These are phyloP conservation scores for Yponomeuta evonymella DNA, from an alignment of 2,888 invertebrate genomes.

Conservation along the genomic window DNA sequence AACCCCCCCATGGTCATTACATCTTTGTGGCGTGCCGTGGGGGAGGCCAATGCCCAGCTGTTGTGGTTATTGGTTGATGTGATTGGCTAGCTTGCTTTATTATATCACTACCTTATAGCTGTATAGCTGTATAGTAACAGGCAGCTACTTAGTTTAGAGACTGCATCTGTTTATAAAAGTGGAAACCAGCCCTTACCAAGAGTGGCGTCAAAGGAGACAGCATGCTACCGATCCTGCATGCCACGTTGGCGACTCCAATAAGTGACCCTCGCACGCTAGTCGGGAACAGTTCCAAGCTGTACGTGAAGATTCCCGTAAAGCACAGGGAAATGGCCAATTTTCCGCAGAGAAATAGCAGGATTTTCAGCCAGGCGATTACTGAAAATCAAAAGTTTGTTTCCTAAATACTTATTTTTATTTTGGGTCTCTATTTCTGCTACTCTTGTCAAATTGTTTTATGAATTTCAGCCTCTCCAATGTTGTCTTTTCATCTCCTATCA, in stretches of 20 bases:
- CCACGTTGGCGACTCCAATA: slow-evolving; percentile 50
- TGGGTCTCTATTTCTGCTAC: no score
- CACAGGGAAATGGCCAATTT: slow-evolving; percentile 54
- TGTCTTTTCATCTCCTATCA: no score
- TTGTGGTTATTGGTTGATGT: no score
- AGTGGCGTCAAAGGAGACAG: slow-evolving; percentile 56
- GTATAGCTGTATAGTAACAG: no score
- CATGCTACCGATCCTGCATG: slow-evolving; percentile 56
- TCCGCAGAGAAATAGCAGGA: slow-evolving; percentile 45
- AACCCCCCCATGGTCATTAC: no score
- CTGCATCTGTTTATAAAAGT: no score
- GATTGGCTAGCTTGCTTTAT: no score
- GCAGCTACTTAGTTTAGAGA: background rate
- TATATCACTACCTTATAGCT: no score
- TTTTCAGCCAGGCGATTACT: slow-evolving; percentile 52
- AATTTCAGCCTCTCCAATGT: no score
- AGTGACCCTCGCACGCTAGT: slow-evolving; percentile 58
- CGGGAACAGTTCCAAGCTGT: slow-evolving; percentile 55
- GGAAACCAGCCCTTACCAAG: slow-evolving; percentile 36
- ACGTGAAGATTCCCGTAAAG: slow-evolving; percentile 57
- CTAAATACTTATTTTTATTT: no score
- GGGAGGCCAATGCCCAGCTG: no score
- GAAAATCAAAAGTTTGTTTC: slow-evolving; percentile 25
- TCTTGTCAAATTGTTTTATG: background rate
- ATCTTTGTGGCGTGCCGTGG: no score